phyloP scores from a whole-genome alignment of 2,113 vertebrate genomes.

The Pelecanus crispus region DNA sequence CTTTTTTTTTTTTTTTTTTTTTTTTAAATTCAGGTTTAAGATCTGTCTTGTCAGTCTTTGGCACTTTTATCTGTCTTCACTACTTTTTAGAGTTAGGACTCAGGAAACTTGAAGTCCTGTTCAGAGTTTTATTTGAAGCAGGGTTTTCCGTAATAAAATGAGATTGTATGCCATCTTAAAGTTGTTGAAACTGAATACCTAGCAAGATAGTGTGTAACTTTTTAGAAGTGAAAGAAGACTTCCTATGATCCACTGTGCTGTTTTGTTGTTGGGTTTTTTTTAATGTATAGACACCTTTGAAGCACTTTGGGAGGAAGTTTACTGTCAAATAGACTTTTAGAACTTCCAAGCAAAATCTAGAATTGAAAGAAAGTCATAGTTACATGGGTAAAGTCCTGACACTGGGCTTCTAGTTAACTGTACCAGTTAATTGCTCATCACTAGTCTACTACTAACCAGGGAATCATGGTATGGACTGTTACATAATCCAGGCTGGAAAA shows the following conservation, averaged over 20 bases:
- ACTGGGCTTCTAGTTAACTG: not conserved
- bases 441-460: not conserved
- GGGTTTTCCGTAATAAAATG: not conserved
- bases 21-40: not conserved
- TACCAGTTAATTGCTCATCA: not conserved
- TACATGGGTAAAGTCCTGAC: not conserved
- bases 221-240: not conserved
- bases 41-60: not conserved
- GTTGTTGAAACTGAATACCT: not conserved
- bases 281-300: not conserved
- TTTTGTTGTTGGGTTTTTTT: not conserved
- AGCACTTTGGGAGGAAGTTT: not conserved
- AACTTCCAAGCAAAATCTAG: not conserved
- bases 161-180: not conserved
- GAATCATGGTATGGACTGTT: not conserved
- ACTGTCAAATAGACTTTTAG: not conserved
- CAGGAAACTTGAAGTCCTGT: not conserved
- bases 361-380: not conserved
- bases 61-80: not conserved
- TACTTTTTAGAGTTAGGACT: not conserved
- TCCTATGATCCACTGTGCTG: not conserved
- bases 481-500: not conserved
- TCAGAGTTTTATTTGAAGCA: not conserved
- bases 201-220: not conserved
- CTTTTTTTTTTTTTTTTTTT: not conserved